Evolutionary conservation across 92 coral and sea anemone species (phyloP).

Genomic region (Zoanthus sociatus): DNA sequence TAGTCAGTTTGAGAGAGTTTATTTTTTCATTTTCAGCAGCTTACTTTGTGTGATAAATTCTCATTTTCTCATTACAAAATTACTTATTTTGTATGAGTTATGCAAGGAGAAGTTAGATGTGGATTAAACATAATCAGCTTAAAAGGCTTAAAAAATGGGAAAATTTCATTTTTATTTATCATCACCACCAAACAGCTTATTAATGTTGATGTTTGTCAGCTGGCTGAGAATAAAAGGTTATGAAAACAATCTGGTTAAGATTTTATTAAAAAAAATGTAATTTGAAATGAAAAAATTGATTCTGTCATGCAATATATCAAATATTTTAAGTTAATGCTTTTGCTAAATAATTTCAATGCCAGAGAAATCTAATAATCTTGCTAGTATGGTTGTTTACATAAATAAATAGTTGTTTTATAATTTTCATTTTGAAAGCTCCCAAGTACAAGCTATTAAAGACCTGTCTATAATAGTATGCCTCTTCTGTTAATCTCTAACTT

Average conservation of each 20-base stretch:
- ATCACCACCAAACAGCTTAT: background rate
- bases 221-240: constrained; percentile 4
- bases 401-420: constrained; percentile 16
- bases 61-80: constrained; percentile 11
- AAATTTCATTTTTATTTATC: too few species aligned
- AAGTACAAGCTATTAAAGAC: constrained; percentile 28
- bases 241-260: constrained; percentile 9
- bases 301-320: background rate
- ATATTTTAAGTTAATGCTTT: too few species aligned
- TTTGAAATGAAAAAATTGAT: background rate
- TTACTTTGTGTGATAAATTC: constrained; percentile 21
- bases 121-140: constrained; percentile 27
- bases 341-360: background rate
- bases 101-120: constrained; percentile 22
- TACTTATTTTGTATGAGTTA: constrained; percentile 1
- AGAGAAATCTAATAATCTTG: constrained; percentile 13
- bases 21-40: constrained; percentile 8
- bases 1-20: constrained; percentile 4
- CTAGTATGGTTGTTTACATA: constrained; percentile 16
- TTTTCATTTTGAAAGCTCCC: constrained; percentile 26
- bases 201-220: constrained; percentile 2
- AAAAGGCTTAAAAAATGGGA: background rate
- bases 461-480: constrained; percentile 18
- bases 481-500: constrained; percentile 14
- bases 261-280: background rate